phyloP scores from a whole-genome alignment of 2,888 invertebrate species.

The Platerodrilus igneus region DNA sequence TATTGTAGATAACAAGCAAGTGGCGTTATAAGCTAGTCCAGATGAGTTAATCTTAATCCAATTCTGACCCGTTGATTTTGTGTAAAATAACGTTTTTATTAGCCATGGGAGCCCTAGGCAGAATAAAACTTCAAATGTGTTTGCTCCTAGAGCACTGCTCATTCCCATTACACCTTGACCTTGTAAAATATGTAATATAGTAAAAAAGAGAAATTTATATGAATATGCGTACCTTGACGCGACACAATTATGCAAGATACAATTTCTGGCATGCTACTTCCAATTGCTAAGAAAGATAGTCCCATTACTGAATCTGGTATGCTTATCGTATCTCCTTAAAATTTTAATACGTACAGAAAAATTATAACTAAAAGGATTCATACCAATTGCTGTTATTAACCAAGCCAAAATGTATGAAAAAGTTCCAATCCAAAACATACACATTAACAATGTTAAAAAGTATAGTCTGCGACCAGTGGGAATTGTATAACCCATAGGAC shows the following conservation, averaged over 20 bases:
- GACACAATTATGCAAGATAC: conserved; percentile 75
- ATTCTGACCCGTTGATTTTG: conserved; percentile 51
- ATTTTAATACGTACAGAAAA: conserved; percentile 1
- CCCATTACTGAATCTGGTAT: conserved; percentile 79
- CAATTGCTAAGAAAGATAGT: conserved; percentile 72
- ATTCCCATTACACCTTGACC: conserved; percentile 71
- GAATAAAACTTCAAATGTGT: conserved; percentile 69
- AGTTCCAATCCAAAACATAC: conserved; percentile 69
- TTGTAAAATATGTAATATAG: conserved; percentile 39
- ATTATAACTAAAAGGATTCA: conserved; percentile 13
- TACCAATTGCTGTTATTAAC: conserved; percentile 73
- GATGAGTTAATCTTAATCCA: conserved; percentile 65
- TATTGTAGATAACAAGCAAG: conserved; percentile 65
- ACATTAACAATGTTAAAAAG: conserved; percentile 66
- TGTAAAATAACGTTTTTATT: conserved; percentile 58
- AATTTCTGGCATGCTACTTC: conserved; percentile 77
- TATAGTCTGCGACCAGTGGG: no score
- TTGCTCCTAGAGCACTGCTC: conserved; percentile 72
- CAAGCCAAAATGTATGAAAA: conserved; percentile 74
- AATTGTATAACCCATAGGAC: no score
- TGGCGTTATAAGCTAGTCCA: conserved; percentile 66
- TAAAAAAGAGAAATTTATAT: neutral
- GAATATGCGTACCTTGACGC: conserved; percentile 55
- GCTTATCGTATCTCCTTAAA: conserved; percentile 62
- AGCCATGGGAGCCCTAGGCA: conserved; percentile 73